Evolutionary conservation across 53 echinoderm and acorn worm species (phyloP).

Genomic region (Temnopleurus reevesii): DNA sequence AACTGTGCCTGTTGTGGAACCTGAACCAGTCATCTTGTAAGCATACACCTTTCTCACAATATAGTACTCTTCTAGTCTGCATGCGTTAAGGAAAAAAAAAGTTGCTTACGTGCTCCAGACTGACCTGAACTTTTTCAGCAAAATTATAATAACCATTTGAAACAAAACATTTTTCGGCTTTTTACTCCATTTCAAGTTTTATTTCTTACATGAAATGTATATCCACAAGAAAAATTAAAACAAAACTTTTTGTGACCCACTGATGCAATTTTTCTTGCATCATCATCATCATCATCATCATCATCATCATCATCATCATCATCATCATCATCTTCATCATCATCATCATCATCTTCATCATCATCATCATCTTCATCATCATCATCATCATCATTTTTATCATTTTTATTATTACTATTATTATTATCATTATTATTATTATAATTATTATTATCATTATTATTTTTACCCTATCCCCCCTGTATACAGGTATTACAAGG

Average conservation of each 20-base stretch:
- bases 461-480: background rate
- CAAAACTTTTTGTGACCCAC: too few species aligned
- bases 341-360: background rate
- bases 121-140: too few species aligned
- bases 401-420: background rate
- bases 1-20: slow-evolving; percentile 67
- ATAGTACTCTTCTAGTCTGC: too few species aligned
- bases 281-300: background rate
- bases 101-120: too few species aligned
- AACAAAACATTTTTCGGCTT: too few species aligned
- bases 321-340: background rate
- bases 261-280: too few species aligned
- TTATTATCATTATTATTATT: background rate
- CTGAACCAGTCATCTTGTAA: slow-evolving; percentile 72
- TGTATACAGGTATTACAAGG: slow-evolving; percentile 67
- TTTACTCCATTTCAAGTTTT: too few species aligned
- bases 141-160: too few species aligned
- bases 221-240: too few species aligned
- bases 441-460: too few species aligned
- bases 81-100: too few species aligned
- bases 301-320: background rate
- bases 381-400: background rate
- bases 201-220: too few species aligned
- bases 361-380: background rate
- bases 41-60: slow-evolving; percentile 9